Conservation (phyloP, 2,797 vertebrate species). For the Xerus rutilus region DNA sequence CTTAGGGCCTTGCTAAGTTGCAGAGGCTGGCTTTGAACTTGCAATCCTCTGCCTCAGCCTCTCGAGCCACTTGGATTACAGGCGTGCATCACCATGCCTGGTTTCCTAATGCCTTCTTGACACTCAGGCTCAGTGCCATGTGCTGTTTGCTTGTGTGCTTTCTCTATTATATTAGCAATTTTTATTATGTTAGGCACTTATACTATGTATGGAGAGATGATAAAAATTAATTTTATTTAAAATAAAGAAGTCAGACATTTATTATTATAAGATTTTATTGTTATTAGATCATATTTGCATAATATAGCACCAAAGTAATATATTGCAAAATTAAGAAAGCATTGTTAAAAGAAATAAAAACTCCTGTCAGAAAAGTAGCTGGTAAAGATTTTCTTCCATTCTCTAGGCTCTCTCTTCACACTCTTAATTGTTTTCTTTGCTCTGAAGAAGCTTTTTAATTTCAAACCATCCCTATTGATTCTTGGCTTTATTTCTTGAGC, state of each 20-base stretch:
- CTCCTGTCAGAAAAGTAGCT: no score
- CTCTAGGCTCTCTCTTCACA: no score
- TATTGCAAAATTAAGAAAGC: constrained; percentile 23
- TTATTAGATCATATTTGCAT: background rate
- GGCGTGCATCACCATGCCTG: no score
- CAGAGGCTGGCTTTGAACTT: no score
- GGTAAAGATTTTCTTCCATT: no score
- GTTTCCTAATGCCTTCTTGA: background rate
- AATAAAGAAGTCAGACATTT: background rate
- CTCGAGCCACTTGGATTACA: no score
- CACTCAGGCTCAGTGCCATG: background rate
- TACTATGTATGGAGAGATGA: background rate
- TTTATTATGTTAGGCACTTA: background rate
- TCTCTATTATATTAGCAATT: background rate
- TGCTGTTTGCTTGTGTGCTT: background rate
- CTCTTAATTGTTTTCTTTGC: no score
- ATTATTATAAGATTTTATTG: background rate
- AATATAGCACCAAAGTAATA: background rate
- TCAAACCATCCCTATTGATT: no score
- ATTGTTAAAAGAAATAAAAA: background rate
- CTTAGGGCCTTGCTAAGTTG: no score
- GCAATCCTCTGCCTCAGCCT: no score
- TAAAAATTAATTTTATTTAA: constrained; percentile 48
- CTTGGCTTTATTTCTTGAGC: no score
- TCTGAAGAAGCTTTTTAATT: no score